Conservation (phyloP, 2,888 invertebrate genomes). For the Clitarchus hookeri region DNA sequence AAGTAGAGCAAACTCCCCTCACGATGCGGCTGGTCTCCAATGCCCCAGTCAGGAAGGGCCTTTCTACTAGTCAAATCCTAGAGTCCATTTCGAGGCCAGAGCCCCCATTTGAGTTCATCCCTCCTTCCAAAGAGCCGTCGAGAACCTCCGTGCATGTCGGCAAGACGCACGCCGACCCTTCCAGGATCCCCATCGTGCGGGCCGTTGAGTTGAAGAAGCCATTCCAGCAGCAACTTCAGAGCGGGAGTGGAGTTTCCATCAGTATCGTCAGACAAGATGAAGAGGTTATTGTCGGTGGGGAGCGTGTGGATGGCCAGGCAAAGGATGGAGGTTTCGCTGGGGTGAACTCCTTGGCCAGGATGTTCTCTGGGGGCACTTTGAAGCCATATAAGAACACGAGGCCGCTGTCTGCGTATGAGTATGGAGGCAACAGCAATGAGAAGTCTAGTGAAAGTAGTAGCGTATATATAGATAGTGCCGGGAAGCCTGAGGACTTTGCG, state of each 20-base stretch:
- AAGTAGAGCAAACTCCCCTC: slow-evolving; percentile 37
- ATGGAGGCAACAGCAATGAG: not conserved
- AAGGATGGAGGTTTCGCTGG: not conserved
- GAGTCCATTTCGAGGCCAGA: slow-evolving; percentile 12
- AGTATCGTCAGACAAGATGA: slow-evolving; percentile 1
- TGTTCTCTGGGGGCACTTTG: slow-evolving; percentile 12
- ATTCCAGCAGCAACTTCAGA: slow-evolving; percentile 44
- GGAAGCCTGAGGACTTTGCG: not conserved
- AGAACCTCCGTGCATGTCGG: not conserved
- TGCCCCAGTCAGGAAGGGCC: slow-evolving; percentile 26
- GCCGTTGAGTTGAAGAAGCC: slow-evolving; percentile 59
- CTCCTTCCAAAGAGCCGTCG: slow-evolving; percentile 27
- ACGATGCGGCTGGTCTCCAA: slow-evolving; percentile 39
- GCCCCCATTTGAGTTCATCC: not conserved
- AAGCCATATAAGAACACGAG: not conserved
- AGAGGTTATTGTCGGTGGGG: not conserved
- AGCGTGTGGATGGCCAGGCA: not conserved
- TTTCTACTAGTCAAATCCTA: slow-evolving; percentile 20
- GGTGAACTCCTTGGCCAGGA: slow-evolving; percentile 26
- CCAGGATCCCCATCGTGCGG: slow-evolving; percentile 56
- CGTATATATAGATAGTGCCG: not conserved
- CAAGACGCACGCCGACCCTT: slow-evolving; percentile 49
- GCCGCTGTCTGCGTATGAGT: not conserved
- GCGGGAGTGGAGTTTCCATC: not conserved
- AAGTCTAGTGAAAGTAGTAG: slow-evolving; percentile 11